phyloP scores from a whole-genome alignment of 2,797 vertebrate species.

The Poecilia velifera region DNA sequence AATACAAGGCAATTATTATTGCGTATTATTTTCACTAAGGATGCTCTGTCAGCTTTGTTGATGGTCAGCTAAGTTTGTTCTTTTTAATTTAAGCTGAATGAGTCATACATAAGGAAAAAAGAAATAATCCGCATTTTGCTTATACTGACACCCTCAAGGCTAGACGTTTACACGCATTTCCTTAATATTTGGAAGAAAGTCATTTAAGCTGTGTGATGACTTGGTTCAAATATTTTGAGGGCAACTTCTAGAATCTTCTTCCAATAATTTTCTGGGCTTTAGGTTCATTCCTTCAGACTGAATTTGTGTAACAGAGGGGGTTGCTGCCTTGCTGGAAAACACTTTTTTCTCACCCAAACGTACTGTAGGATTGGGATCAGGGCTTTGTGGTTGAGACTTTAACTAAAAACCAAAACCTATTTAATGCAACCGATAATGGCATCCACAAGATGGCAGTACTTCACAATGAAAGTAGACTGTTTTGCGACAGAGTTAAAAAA shows the following conservation, averaged over 20 bases:
- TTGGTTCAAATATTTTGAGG: no score
- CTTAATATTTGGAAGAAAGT: background rate
- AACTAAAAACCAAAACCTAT: background rate
- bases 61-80: no score
- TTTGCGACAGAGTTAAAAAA: background rate
- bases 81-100: no score
- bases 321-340: background rate
- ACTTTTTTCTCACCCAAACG: background rate
- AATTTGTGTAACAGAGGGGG: no score
- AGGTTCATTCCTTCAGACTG: background rate
- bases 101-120: background rate
- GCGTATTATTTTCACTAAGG: no score
- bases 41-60: no score
- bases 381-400: background rate
- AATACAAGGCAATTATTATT: no score
- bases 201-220: background rate
- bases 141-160: background rate
- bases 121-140: background rate
- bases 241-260: background rate
- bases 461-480: background rate
- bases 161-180: background rate
- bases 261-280: background rate
- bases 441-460: slow-evolving; percentile 63
- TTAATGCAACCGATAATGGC: background rate
- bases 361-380: background rate